A percentile compares a stretch with the other conserved stretches of the same genome.
phyloP scores from a whole-genome alignment of 2,113 vertebrate species.

The Plestiodon gilberti region DNA sequence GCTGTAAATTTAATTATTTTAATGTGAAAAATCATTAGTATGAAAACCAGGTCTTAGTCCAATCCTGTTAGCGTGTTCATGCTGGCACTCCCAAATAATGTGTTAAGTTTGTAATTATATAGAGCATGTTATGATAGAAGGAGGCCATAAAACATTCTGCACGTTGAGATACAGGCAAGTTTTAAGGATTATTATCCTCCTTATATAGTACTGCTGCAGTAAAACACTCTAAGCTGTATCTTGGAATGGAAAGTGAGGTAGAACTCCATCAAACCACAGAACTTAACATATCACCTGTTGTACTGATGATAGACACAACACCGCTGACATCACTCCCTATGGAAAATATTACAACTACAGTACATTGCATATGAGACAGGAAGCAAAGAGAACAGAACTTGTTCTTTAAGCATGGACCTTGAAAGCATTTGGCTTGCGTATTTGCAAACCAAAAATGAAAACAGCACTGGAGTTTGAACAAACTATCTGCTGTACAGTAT shows the following conservation, averaged over 20 bases:
- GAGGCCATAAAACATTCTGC: too few relatives aligned
- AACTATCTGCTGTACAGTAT: neutral
- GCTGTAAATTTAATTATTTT: too few relatives aligned
- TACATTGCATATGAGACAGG: conserved; percentile 5
- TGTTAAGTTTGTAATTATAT: neutral
- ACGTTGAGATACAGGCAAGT: neutral
- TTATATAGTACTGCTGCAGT: neutral
- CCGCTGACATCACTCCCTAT: neutral
- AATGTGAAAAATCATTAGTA: too few relatives aligned
- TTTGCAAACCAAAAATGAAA: conserved; percentile 42
- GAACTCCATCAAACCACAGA: neutral
- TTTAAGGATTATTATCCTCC: neutral
- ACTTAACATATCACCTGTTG: conserved; percentile 16
- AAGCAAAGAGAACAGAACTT: conserved; percentile 24
- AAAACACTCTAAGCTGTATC: neutral
- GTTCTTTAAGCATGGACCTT: conserved; percentile 14
- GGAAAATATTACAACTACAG: conserved; percentile 36
- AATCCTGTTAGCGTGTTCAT: neutral
- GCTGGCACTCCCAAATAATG: neutral
- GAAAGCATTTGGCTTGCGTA: conserved; percentile 28
- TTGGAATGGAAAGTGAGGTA: neutral
- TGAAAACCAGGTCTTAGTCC: neutral
- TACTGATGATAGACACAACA: conserved; percentile 13
- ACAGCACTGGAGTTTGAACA: conserved; percentile 14
- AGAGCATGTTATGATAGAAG: neutral